Base-by-base conservation (phyloP, 2,888 invertebrate genomes). In the Phaedon cochleariae region DNA sequence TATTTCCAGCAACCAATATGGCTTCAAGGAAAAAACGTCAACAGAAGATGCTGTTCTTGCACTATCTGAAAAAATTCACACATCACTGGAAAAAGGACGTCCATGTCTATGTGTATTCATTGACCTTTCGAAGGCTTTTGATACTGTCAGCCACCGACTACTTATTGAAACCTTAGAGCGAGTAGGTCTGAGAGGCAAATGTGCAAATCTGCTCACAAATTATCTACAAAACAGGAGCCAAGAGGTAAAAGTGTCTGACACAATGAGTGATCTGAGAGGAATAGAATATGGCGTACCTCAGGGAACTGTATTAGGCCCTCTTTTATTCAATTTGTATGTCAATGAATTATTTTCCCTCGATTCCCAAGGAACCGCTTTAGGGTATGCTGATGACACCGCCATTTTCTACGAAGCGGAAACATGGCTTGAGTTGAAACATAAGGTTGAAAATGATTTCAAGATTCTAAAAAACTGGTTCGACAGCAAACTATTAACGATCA, bases 1-100 rank as follows among this genome's bases (percentile, higher is more conserved):
- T 12, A 22, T 64, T 10, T 34, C 53, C 17, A 20, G 15, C 41
- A 46, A 31, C 7, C 63, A 64, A 48, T 52, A 58, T 64, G 57
- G 46, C 10, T 59, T 34, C 34, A 37, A 41, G 41, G 15, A 9
- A 41, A 41, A 41, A 41, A 41, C 41, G n/a, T 41, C 41, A 41
- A 41, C 41, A 6, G 41, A 41, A 41, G 41, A 41, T n/a, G n/a
- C n/a, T n/a, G n/a, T n/a, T n/a, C n/a, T n/a, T n/a, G n/a, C n/a
- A n/a, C n/a, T n/a, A n/a, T n/a, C n/a, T n/a, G n/a, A n/a, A n/a
- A n/a, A n/a, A n/a, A n/a, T n/a, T n/a, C n/a, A n/a, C n/a, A n/a
- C n/a, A n/a, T n/a, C n/a, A n/a, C n/a, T n/a, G n/a, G n/a, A n/a
- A n/a, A n/a, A n/a, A n/a, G n/a, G n/a, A n/a, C n/a, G n/a, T n/a